Base-by-base conservation (phyloP, 2,797 vertebrate genomes). In the Myotis findleyi region DNA sequence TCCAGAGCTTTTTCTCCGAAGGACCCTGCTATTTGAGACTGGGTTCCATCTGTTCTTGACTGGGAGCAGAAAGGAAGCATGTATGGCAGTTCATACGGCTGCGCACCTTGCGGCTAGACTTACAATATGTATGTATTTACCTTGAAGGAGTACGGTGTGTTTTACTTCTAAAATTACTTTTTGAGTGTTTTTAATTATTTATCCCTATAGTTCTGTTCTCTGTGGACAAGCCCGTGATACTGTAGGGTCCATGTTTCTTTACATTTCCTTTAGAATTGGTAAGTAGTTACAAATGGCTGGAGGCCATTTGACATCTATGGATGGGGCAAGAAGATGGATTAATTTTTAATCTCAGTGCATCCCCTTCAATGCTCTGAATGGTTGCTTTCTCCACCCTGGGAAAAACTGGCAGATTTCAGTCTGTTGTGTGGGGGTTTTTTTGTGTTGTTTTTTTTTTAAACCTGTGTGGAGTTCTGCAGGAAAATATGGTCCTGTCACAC, bases 161-260 rank as follows among this genome's bases (percentile, higher is more conserved):
- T 87, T 94, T 64, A 92, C 25, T 92, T 92, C 57, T 86, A 68
- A 88, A 91, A 69, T 77, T 49, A 91, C 33, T 87, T 59, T 83
- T 68, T 69, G 23, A 88, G 41, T 51, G 4, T 55, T 41, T 88
- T 64, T 12, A 91, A 57, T 51, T 72, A 85, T 79, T 96, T 89
- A 87, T 87, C 7, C 17, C 4, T 30, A 49, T 91, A 23, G 13
- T 41, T 93, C 64, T 51, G 6, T 81, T 95, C 79, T 47, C 3
- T 64, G 13, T 87, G 68, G 38, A 51, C 30, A 21, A 76, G 16
- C n/a, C 36, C 9, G 57, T 25, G 76, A 59, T 57, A 51, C 18
- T 8, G 2, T 17, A 72, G 38, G 27, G 36, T 69, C 33, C 57
- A 21, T 27, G 25, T 55, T 94, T 79, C 27, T 92, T 77, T 69